phyloP scores from a whole-genome alignment of 1,140 invertebrate species.

The Drosophila nigromelanica region DNA sequence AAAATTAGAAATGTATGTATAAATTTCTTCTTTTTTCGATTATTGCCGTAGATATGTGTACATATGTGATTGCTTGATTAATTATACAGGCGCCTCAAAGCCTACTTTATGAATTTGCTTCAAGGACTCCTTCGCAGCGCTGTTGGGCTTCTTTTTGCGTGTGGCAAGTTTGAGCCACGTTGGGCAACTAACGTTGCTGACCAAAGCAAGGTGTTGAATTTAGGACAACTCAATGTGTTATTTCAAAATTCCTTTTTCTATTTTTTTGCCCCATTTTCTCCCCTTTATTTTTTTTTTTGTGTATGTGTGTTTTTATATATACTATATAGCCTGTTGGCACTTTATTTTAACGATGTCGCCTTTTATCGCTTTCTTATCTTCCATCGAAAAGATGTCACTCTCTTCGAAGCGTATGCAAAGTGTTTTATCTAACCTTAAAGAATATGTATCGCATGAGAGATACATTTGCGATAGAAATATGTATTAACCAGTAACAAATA shows the following conservation, averaged over 20 bases:
- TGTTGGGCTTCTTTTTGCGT: conserved; percentile 46
- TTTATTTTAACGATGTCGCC: conserved; percentile 1
- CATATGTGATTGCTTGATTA: conserved; percentile 23
- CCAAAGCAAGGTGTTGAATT: conserved; percentile 73
- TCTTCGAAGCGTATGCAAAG: neutral
- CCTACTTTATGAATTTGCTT: conserved; percentile 29
- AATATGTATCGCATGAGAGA: neutral
- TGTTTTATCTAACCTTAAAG: too few relatives aligned
- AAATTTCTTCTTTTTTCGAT: neutral
- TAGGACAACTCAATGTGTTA: conserved; percentile 60
- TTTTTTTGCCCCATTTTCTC: conserved; percentile 4
- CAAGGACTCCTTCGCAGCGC: neutral
- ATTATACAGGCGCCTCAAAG: conserved; percentile 19
- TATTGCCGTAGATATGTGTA: neutral
- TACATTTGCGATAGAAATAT: neutral
- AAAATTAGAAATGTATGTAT: conserved; percentile 9
- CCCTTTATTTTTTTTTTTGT: conserved; percentile 14
- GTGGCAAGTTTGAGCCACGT: conserved; percentile 65
- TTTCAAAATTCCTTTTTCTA: conserved; percentile 27
- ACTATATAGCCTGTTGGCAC: neutral
- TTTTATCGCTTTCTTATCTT: conserved; percentile 1
- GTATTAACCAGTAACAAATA: too few relatives aligned
- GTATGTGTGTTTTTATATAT: neutral
- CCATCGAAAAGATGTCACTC: neutral
- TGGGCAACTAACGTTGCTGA: conserved; percentile 70